A percentile compares a stretch with the other conserved stretches of the same genome.
Conservation (phyloP, 2,797 vertebrate genomes). For the Cossypha dichroa region DNA sequence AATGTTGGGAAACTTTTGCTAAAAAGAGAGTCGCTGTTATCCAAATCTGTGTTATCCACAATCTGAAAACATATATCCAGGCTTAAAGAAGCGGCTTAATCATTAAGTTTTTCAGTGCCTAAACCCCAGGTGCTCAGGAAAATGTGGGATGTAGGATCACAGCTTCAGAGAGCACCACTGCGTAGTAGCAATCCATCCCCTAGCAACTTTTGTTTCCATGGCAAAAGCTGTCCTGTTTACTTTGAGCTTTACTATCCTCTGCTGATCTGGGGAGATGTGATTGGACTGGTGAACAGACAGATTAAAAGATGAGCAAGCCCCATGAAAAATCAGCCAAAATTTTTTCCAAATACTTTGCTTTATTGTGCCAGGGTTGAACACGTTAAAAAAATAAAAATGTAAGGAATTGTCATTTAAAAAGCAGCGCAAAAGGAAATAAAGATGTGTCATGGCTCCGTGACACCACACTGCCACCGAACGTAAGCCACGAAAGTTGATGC, state of each 20-base stretch:
- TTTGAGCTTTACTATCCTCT: slow-evolving; percentile 39
- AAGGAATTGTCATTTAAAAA: neutral
- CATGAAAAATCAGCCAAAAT: neutral
- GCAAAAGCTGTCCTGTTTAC: slow-evolving; percentile 48
- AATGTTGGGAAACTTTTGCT: neutral
- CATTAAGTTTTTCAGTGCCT: neutral
- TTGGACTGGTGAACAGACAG: neutral
- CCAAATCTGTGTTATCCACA: fast-evolving
- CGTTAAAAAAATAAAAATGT: fast-evolving
- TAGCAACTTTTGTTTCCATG: slow-evolving; percentile 66
- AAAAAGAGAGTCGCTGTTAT: neutral
- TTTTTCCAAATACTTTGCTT: neutral
- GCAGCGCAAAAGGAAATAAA: neutral
- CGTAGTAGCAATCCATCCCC: slow-evolving; percentile 6
- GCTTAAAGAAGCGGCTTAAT: neutral
- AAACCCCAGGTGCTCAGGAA: neutral
- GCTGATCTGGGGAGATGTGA: neutral
- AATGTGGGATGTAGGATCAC: neutral
- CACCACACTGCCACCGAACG: neutral
- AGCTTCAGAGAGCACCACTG: slow-evolving; percentile 15
- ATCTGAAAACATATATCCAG: neutral
- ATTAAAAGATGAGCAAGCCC: neutral
- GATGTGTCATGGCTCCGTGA: neutral
- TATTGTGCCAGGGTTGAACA: neutral
- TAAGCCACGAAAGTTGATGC: neutral